Evolutionary conservation across 2,888 invertebrate genomes (phyloP).

Genomic region (Penaeus monodon): DNA sequence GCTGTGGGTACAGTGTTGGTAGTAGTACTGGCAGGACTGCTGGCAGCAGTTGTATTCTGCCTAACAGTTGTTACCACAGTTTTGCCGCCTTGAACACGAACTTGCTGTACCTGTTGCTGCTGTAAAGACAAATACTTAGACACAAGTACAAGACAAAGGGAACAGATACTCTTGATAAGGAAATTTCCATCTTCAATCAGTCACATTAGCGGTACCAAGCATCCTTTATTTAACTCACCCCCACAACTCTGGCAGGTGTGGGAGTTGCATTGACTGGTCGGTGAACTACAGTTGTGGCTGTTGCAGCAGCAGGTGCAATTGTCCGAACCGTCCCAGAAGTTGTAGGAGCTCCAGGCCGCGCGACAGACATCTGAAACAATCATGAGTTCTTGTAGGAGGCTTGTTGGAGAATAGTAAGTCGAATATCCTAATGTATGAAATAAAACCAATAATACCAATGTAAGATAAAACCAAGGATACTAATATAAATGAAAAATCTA

Average conservation of each 20-base stretch:
- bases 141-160: not conserved
- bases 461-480: too few species aligned
- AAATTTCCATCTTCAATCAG: not conserved
- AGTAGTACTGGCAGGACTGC: constrained; percentile 10
- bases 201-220: not conserved
- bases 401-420: too few species aligned
- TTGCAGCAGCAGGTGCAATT: constrained; percentile 44
- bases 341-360: constrained; percentile 42
- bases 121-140: not conserved
- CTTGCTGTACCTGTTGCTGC: constrained; percentile 66
- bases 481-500: too few species aligned
- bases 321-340: constrained; percentile 42
- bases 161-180: not conserved
- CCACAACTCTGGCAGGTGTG: constrained; percentile 73
- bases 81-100: constrained; percentile 61
- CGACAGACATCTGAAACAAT: constrained; percentile 38
- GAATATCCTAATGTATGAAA: too few species aligned
- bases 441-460: too few species aligned
- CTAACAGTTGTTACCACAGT: constrained; percentile 65
- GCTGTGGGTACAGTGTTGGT: constrained; percentile 38
- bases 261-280: constrained; percentile 67
- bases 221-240: constrained; percentile 68
- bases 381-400: too few species aligned
- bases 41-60: constrained; percentile 50
- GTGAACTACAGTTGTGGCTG: constrained; percentile 43